Evolutionary conservation across 2,113 vertebrate species (phyloP).

Genomic region (Podarcis raffonei): DNA sequence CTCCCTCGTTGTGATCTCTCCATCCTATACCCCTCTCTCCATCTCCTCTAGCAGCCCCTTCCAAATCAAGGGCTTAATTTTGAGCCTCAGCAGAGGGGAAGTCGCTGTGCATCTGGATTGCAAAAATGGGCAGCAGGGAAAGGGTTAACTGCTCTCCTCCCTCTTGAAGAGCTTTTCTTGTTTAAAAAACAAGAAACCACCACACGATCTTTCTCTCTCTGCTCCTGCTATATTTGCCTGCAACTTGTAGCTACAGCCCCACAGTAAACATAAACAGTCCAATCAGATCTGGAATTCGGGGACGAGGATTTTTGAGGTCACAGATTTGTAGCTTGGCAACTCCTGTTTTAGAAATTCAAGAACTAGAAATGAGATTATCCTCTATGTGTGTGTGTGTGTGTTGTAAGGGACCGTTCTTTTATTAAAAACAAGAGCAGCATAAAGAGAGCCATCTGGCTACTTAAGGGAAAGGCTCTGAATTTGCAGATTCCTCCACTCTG

Average conservation of each 20-base stretch:
- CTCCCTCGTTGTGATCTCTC: not conserved
- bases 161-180: not conserved
- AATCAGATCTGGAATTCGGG: not conserved
- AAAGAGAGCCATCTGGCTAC: too few species aligned
- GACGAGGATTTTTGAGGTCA: not conserved
- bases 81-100: too few species aligned
- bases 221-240: too few species aligned
- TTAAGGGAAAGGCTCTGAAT: not conserved
- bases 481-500: not conserved
- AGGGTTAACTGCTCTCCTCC: not conserved
- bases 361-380: too few species aligned
- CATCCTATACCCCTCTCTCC: not conserved
- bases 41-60: not conserved
- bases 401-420: not conserved
- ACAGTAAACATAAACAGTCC: not conserved
- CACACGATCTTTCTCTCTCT: too few species aligned
- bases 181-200: too few species aligned
- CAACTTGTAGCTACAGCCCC: not conserved
- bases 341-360: too few species aligned
- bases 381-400: not conserved
- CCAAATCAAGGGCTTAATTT: too few species aligned
- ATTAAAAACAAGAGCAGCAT: too few species aligned
- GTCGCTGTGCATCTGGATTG: too few species aligned
- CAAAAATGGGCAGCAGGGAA: not conserved
- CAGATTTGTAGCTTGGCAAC: not conserved